Evolutionary conservation across 2,888 invertebrate genomes (phyloP).

Genomic region (Strigamia crassipes): DNA sequence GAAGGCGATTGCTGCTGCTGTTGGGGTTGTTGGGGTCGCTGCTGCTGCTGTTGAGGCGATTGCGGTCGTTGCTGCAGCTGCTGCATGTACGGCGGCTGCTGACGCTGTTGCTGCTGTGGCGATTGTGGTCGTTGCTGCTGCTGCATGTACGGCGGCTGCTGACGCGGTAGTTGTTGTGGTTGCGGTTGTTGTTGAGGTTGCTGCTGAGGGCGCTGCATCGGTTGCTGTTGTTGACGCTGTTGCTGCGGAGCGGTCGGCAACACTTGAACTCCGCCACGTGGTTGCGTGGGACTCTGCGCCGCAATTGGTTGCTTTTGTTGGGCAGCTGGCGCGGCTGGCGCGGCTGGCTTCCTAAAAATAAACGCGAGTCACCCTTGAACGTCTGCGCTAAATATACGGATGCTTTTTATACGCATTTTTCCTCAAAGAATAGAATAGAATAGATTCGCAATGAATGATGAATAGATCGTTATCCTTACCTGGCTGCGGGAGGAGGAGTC

Average conservation of each 20-base stretch:
- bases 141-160: neutral
- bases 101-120: neutral
- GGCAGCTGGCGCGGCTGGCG: neutral
- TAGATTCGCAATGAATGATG: too few relatives aligned
- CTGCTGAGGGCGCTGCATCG: neutral
- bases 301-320: neutral
- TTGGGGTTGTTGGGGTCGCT: too few relatives aligned
- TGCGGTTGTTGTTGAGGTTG: neutral
- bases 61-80: too few relatives aligned
- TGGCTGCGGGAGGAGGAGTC: neutral
- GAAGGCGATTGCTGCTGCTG: neutral
- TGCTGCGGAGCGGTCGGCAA: neutral
- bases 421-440: too few relatives aligned
- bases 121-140: neutral
- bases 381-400: neutral
- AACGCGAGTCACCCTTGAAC: neutral
- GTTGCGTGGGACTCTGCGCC: neutral
- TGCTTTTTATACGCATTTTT: neutral
- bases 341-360: conserved; percentile 25
- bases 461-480: neutral
- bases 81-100: neutral
- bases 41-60: neutral
- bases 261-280: neutral
- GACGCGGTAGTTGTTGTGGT: neutral
- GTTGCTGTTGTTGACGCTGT: neutral